Base-by-base conservation (phyloP, 2,797 vertebrate genomes). In the Todus mexicanus region DNA sequence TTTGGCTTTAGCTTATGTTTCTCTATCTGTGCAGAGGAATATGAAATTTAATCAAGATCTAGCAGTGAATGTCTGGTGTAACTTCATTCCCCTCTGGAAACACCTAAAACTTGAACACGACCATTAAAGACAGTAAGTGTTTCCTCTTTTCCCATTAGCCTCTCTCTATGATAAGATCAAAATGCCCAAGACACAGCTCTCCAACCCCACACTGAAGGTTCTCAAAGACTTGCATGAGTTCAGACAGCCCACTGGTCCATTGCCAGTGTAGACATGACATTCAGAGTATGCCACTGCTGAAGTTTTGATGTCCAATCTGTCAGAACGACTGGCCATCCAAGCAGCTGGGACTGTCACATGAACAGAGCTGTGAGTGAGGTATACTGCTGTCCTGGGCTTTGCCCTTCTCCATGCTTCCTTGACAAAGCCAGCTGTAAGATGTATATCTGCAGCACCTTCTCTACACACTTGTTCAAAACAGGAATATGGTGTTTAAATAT, bases 1-100 rank as follows among this genome's bases (percentile, higher is more conserved):
- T 89, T 76, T 92, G 84, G 56, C 83, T 93, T 88, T 90, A 95
- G 63, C 53, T 81, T 6, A 16, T 73, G 64, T 86, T 95, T 81
- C 80, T 90, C 70, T 90, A 91, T 59, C 56, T 75, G 31, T 33
- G 40, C 37, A 92, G 83, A 88, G 68, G 48, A 86, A 86, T 48
- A 82, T 23, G 53, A 63, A 93, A 91, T 88, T 79, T 84, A 83
- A 93, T 79, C 64, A 84, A 84, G 85, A 84, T 40, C 33, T 86
- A 91, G 59, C 43, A 70, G 38, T 48, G 31, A 86, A 81, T 45
- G 59, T 72, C 43, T 57, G 31, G 54, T 83, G 13, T 70, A 92
- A 78, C 64, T 86, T 91, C 60, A 66, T 87, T 86, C 43, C 66
- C 48, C 27, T 57, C 77, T 66, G 40, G 76, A 95, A 93, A 90